Percentiles rank a stretch among this genome's conserved stretches.
Conservation (phyloP, 2,113 vertebrate species). For the Cyprinodon tularosa region DNA sequence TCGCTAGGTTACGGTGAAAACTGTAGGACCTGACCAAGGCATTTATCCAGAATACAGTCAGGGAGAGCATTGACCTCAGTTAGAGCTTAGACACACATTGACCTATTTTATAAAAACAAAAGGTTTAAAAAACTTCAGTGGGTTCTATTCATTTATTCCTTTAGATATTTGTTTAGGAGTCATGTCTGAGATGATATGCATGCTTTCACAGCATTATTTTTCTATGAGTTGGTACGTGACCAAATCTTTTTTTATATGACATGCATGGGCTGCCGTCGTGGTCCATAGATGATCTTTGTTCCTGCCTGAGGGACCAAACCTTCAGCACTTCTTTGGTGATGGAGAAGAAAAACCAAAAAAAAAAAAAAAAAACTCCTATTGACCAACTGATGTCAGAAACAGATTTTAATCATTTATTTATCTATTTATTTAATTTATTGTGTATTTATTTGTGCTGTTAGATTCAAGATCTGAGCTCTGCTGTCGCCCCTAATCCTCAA, state of each 20-base stretch:
- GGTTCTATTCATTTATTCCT: constrained; percentile 72
- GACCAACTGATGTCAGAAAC: constrained; percentile 77
- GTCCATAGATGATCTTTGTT: constrained; percentile 71
- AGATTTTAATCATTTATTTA: constrained; percentile 63
- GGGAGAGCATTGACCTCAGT: constrained; percentile 87
- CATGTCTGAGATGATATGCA: constrained; percentile 75
- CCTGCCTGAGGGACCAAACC: constrained; percentile 71
- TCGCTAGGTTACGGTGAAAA: constrained; percentile 72
- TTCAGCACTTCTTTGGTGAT: constrained; percentile 71
- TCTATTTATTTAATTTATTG: constrained; percentile 51
- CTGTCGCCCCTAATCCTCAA: constrained; percentile 47
- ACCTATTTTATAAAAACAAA: constrained; percentile 74
- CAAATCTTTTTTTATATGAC: constrained; percentile 81
- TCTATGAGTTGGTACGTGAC: constrained; percentile 81
- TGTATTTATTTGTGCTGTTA: constrained; percentile 64
- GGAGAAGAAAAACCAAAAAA: constrained; percentile 43
- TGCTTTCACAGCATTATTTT: constrained; percentile 82
- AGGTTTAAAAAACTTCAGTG: constrained; percentile 56
- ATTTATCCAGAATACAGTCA: constrained; percentile 98
- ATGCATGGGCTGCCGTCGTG: constrained; percentile 66
- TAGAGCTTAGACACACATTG: constrained; percentile 77
- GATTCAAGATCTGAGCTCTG: constrained; percentile 73
- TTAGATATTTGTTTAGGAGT: constrained; percentile 76
- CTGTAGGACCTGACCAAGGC: constrained; percentile 89
- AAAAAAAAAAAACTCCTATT: constrained; percentile 50